These are phyloP conservation scores for Drosophila nr. fundita DNA, from an alignment of 2,888 invertebrate species.

Conservation along the genomic window DNA sequence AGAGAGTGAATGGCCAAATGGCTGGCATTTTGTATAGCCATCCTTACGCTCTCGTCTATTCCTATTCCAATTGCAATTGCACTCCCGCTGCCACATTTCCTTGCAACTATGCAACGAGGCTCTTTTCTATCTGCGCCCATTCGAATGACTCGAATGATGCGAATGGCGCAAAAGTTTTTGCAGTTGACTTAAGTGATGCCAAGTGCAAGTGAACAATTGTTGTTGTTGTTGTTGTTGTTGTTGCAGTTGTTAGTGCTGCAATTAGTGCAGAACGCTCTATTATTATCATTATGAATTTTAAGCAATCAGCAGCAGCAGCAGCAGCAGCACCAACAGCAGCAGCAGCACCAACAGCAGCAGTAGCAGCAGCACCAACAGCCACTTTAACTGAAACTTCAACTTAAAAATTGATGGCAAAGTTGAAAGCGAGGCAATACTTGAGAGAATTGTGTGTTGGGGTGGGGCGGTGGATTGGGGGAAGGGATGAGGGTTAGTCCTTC, in stretches of 20 bases:
- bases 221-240: slow-evolving; percentile 26
- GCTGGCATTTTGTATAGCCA: slow-evolving; percentile 8
- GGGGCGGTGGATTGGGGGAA: not conserved
- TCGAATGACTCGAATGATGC: slow-evolving; percentile 50
- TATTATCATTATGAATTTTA: slow-evolving; percentile 79
- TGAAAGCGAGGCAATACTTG: slow-evolving; percentile 18
- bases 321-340: slow-evolving; percentile 5
- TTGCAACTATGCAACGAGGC: slow-evolving; percentile 7
- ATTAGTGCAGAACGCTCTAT: slow-evolving; percentile 75
- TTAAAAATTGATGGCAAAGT: slow-evolving; percentile 56
- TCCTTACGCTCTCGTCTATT: not conserved
- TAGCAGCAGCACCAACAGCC: slow-evolving; percentile 17
- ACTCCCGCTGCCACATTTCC: slow-evolving; percentile 1
- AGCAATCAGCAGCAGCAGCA: slow-evolving; percentile 65
- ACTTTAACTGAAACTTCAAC: slow-evolving; percentile 56
- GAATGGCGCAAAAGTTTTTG: slow-evolving; percentile 61
- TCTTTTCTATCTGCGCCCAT: slow-evolving; percentile 40
- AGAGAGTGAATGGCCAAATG: slow-evolving; percentile 19
- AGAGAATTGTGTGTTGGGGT: not conserved
- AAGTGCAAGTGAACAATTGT: slow-evolving; percentile 70
- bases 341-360: slow-evolving; percentile 9
- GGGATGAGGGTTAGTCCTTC: slow-evolving; percentile 1
- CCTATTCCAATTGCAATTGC: slow-evolving; percentile 19
- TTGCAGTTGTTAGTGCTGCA: slow-evolving; percentile 50
- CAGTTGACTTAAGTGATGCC: slow-evolving; percentile 68